phyloP scores from a whole-genome alignment of 2,888 invertebrate species.

The Macropis europaea region DNA sequence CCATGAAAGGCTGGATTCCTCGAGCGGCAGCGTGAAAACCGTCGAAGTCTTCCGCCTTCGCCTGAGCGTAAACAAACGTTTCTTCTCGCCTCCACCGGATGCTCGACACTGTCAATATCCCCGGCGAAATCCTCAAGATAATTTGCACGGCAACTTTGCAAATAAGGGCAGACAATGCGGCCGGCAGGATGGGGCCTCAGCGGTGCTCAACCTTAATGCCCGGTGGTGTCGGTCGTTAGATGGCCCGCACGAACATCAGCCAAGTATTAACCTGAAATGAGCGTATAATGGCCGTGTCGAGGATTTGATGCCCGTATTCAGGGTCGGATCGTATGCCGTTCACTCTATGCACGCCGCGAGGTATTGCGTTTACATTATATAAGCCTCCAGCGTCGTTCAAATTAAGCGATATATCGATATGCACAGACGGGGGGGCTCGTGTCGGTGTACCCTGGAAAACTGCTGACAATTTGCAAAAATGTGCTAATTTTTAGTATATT shows the following conservation, averaged over 20 bases:
- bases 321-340: constrained; percentile 51
- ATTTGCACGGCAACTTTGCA: constrained; percentile 45
- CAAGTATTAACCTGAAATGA: constrained; percentile 70
- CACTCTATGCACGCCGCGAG: constrained; percentile 59
- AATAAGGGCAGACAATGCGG: constrained; percentile 53
- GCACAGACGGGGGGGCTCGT: constrained; percentile 22
- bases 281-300: constrained; percentile 70
- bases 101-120: constrained; percentile 23
- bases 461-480: too few species aligned
- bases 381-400: constrained; percentile 67
- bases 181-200: constrained; percentile 36
- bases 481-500: too few species aligned
- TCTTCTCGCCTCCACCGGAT: constrained; percentile 13
- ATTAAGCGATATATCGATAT: constrained; percentile 73
- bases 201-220: constrained; percentile 60
- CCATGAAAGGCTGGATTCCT: too few species aligned
- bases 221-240: constrained; percentile 55
- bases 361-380: constrained; percentile 73
- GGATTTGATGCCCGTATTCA: constrained; percentile 66
- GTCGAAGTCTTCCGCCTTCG: neutral
- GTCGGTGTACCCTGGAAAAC: too few species aligned
- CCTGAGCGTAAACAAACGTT: constrained; percentile 18
- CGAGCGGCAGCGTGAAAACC: neutral
- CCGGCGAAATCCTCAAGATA: constrained; percentile 47
- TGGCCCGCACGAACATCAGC: constrained; percentile 64